Base-by-base conservation (phyloP, 2,113 vertebrate species). In the Urocynchramus pylzowi region DNA sequence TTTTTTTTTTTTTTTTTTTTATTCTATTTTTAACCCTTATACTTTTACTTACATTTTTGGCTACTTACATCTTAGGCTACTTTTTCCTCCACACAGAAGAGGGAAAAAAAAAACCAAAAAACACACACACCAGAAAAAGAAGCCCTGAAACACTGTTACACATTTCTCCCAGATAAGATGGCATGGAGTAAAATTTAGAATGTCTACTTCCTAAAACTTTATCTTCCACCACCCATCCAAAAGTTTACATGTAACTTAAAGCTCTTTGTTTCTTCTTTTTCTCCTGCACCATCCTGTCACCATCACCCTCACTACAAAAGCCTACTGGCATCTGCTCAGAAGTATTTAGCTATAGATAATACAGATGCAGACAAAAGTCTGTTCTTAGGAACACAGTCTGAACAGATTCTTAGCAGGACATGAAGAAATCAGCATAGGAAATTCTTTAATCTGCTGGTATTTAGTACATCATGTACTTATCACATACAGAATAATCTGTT, bases 61-160 rank as follows among this genome's bases (percentile, higher is more conserved):
- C 16, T 21, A 35, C 3, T 57, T 50, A 33, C 1, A 69, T 60
- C 80, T 87, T 23, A 71, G 14, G 5, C 23, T 23, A 50, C 15
- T 11, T 33, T 90, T 77, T 70, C 33, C 8, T 8, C 7, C 6
- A 20, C 3, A 13, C 0, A 67, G 33, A 68, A 23, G 6, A 47
- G 19, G 10, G 23, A 49, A 47, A 47, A 6, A 19, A 28, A 42
- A 39, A 82, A 73, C n/a, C n/a, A 17, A 16, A 28, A n/a, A 23
- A 15, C n/a, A n/a, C n/a, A n/a, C n/a, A 16, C 35, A 42, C 12
- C 9, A 69, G 3, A 65, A 8, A 39, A 64, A 33, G 0, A 1
- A 1, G 3, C 24, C 37, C 18, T 39, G 4, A 65, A 64, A 44
- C 35, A 44, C 10, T 4, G 4, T 31, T 61, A 30, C 3, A 35